These are phyloP conservation scores for Cynopterus sphinx DNA, from an alignment of 2,797 vertebrate species.

Conservation along the genomic window DNA sequence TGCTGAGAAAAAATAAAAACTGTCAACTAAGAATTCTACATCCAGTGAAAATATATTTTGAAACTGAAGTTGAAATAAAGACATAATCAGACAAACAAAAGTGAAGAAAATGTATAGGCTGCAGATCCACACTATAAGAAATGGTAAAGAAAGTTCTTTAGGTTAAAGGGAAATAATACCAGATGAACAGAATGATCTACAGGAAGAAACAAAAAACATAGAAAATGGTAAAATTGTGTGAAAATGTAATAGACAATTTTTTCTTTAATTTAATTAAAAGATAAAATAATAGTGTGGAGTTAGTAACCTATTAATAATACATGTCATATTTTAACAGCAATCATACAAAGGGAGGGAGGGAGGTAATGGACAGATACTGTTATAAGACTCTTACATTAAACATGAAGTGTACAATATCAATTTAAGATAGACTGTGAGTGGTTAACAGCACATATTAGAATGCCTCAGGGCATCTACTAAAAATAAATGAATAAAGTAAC, in stretches of 20 bases:
- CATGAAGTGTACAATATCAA: not conserved
- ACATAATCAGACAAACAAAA: slow-evolving; percentile 31
- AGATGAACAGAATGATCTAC: not conserved
- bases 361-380: not conserved
- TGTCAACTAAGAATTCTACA: not conserved
- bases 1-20: not conserved
- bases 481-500: not conserved
- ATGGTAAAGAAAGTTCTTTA: not conserved
- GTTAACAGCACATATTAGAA: not conserved
- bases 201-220: not conserved
- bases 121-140: not conserved
- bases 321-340: not conserved
- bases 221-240: not conserved
- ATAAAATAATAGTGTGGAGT: not conserved
- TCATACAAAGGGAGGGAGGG: not conserved
- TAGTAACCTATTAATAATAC: not conserved
- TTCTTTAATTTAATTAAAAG: slow-evolving; percentile 22
- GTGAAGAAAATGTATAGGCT: not conserved
- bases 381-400: not conserved
- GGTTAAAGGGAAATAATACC: not conserved
- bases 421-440: not conserved
- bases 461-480: not conserved
- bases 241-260: not conserved
- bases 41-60: not conserved
- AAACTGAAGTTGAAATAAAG: slow-evolving; percentile 40